Evolutionary conservation across 2,797 vertebrate genomes (phyloP).

Genomic region (Malurus splendens): DNA sequence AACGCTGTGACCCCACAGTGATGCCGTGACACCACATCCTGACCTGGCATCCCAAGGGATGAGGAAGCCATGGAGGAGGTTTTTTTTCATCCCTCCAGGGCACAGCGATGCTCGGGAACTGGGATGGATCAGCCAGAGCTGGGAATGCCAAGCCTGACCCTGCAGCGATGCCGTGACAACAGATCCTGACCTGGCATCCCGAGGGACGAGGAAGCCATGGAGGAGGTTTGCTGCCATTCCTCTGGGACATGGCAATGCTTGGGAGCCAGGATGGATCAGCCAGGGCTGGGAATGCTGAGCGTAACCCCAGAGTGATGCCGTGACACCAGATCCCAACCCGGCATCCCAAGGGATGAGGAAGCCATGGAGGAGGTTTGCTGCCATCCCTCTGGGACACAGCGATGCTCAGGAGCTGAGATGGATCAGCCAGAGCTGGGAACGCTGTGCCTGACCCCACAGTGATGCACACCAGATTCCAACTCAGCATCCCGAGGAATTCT

Average conservation of each 20-base stretch:
- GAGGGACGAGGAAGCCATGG: too few relatives aligned
- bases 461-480: too few relatives aligned
- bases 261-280: fast-evolving
- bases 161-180: too few relatives aligned
- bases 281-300: fast-evolving
- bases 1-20: neutral
- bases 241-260: too few relatives aligned
- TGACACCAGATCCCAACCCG: neutral
- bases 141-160: too few relatives aligned
- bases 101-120: too few relatives aligned
- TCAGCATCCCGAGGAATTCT: too few relatives aligned
- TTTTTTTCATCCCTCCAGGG: neutral
- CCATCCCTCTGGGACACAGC: neutral
- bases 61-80: fast-evolving
- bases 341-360: neutral
- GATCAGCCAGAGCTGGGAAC: fast-evolving
- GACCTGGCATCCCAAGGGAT: neutral
- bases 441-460: neutral
- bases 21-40: neutral
- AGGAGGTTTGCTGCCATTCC: too few relatives aligned
- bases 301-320: too few relatives aligned
- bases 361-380: fast-evolving
- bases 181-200: too few relatives aligned
- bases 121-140: fast-evolving
- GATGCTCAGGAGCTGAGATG: neutral